Evolutionary conservation across 35 echinoderm and acorn worm species (phyloP), one percentile per base, ranked within the genome.

Genomic region (Stichopus chloronotus): DNA sequence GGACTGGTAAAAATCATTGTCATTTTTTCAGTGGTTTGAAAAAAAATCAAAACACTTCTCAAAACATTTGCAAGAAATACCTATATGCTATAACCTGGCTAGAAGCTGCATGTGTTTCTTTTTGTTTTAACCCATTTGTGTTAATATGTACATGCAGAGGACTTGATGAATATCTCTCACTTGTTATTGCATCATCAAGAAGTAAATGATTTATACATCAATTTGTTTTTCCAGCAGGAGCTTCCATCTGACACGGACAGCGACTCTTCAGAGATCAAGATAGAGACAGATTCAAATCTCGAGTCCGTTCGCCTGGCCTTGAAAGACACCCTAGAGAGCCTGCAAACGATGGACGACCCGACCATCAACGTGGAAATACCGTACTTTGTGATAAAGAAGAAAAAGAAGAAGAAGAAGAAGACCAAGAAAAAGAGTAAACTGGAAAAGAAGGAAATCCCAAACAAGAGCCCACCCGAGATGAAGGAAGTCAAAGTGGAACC

Each of bases 321-420:
- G 7, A 89, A 89, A 21, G 60, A 89, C 61, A 89, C 87, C 17
- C 71, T 89, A 53, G 87, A 89, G 71, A 89, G 60, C 87, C 61
- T 89, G 9, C 87, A 89, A 61, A 89, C 87, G 53, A 63, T 89
- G 57, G 19, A 89, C 25, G 87, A 89, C 71, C 87, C 87, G 52
- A 89, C 87, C 22, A 89, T 89, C 87, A 72, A 89, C 71, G 87
- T 89, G 13, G 87, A 89, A 72, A 89, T 89, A 89, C 87, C 87
- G 12, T 89, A 89, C 21, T 72, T 89, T 55, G 87, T 89, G 25
- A 89, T 89, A 21, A 89, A 89, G 24, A 89, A 89, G 60, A 89
- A 89, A 54, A 89, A 89, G 30, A 89, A 89, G 87, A 89, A 89
- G 65, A 72, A 65, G 65, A 89, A 89, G 57, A 89, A 89, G 87